Base-by-base conservation (phyloP, 2,888 invertebrate genomes). In the Nemurella pictetii region DNA sequence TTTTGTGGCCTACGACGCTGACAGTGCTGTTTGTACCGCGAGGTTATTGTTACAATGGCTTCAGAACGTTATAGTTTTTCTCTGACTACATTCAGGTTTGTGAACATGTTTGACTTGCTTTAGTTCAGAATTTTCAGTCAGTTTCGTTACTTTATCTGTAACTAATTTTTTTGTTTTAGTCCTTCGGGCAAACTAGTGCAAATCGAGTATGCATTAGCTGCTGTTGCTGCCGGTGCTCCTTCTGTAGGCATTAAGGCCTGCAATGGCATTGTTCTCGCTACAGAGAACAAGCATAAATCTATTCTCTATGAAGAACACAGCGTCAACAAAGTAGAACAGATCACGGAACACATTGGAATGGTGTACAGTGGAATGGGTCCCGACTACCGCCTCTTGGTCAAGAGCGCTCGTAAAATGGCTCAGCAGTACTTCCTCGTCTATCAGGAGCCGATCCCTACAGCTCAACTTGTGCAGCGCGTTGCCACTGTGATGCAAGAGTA, bases 401-500 rank as follows among this genome's bases (percentile, higher is more conserved):
- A 95, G 87, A 94, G 96, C 89, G 99, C 99, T 0, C 93, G 99
- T 0, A 99, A 99, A 92, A 95, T 98, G 93, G 98, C 99, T 0
- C 98, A 98, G 91, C 96, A 97, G 90, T 99, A 99, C 90, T 95
- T 92, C 88, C 91, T 98, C 86, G 95, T 95, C 88, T 99, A 99
- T 90, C 95, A 96, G 86, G 98, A 99, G 90, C 95, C 96, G 0
- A 99, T 99, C 88, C 99, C 99, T 0, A 99, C 99, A 0, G 95
- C 97, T 0, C 99, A 99, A 90, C 92, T 99, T 25, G 99, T 99
- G 80, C 98, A 99, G 90, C 92, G 97, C 87, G 96, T 99, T 0
- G 99, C 99, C 28, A 96, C 96, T 84, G 96, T 99, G 30, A 99
- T 99, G 99, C 99, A 99, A 91, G 99, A 99, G 90, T 99, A 99